phyloP scores from a whole-genome alignment of 2,888 invertebrate species.

The Fragum fragum region DNA sequence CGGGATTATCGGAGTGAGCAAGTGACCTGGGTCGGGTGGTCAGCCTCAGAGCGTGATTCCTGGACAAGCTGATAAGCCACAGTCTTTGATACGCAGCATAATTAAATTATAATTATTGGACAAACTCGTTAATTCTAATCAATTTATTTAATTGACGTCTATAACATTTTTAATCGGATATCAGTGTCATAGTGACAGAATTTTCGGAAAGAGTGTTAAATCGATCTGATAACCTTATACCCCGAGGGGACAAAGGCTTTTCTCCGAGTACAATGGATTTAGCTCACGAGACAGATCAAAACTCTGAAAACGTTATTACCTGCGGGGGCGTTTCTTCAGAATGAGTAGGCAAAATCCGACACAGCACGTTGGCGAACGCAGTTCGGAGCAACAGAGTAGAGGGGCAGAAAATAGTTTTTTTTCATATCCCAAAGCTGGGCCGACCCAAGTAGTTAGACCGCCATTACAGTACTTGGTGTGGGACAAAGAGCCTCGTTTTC shows the following conservation, averaged over 20 bases:
- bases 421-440: background rate
- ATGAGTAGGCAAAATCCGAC: background rate
- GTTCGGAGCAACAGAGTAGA: background rate
- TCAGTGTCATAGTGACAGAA: background rate
- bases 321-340: background rate
- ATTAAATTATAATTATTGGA: background rate
- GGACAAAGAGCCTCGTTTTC: background rate
- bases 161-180: too few species aligned
- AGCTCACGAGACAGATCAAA: background rate
- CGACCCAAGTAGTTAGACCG: background rate
- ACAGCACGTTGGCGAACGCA: background rate
- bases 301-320: background rate
- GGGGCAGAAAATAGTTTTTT: background rate
- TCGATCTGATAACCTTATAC: background rate
- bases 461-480: background rate
- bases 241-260: background rate
- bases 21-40: constrained; percentile 13
- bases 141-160: background rate
- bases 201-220: background rate
- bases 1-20: constrained; percentile 15
- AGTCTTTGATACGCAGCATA: constrained; percentile 5
- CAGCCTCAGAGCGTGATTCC: constrained; percentile 20
- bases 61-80: background rate
- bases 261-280: background rate
- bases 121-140: background rate